Conservation (phyloP, 2,797 vertebrate genomes). For the Chelmon rostratus region DNA sequence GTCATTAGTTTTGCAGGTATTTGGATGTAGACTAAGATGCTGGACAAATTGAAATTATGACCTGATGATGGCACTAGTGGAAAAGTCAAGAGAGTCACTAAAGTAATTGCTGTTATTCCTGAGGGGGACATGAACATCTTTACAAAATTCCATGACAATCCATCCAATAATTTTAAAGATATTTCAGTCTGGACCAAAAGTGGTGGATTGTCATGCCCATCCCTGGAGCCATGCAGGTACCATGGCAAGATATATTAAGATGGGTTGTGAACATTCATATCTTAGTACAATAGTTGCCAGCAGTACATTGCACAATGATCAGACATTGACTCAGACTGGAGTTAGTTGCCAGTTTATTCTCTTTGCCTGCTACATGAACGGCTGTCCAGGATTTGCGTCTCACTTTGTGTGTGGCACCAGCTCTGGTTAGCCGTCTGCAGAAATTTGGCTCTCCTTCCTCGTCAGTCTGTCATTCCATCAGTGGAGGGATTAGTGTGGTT, state of each 20-base stretch:
- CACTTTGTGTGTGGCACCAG: slow-evolving; percentile 10
- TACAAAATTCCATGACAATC: neutral
- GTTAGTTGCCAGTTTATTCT: slow-evolving; percentile 4
- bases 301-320: neutral
- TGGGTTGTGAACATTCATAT: neutral
- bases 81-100: too few relatives aligned
- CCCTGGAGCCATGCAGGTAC: neutral
- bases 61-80: neutral
- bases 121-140: neutral
- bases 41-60: too few relatives aligned
- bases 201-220: neutral
- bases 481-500: slow-evolving; percentile 73
- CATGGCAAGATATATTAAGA: neutral
- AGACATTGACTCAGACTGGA: neutral
- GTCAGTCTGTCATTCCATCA: slow-evolving; percentile 63
- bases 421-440: slow-evolving; percentile 46
- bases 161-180: neutral
- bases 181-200: neutral
- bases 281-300: neutral
- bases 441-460: slow-evolving; percentile 44
- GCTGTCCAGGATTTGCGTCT: slow-evolving; percentile 42
- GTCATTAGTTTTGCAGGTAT: too few relatives aligned
- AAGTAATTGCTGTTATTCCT: neutral
- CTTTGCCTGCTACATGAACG: slow-evolving; percentile 31
- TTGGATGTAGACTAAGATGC: too few relatives aligned